These are phyloP conservation scores for Sylvia borin DNA, from an alignment of 2,797 vertebrate genomes.

Conservation along the genomic window DNA sequence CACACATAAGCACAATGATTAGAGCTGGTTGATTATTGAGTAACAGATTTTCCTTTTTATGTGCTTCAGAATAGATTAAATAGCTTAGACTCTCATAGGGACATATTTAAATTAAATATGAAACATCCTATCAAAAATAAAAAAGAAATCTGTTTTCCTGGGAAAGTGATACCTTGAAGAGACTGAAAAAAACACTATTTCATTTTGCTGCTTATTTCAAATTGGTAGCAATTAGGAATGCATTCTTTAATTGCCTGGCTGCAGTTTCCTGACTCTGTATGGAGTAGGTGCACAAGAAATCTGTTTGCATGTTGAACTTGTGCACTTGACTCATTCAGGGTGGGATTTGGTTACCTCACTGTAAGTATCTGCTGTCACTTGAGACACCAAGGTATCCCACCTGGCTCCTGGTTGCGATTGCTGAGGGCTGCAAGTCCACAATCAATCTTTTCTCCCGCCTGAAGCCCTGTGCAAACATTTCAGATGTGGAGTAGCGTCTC, in stretches of 20 bases:
- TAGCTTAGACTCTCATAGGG: background rate
- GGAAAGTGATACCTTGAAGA: background rate
- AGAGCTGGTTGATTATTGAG: background rate
- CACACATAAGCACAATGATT: background rate
- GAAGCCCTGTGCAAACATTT: background rate
- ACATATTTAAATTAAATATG: background rate
- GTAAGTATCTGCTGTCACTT: background rate
- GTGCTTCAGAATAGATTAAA: background rate
- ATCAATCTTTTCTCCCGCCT: background rate
- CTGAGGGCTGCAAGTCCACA: background rate
- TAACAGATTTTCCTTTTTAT: background rate
- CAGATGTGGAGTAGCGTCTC: background rate
- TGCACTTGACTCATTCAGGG: background rate
- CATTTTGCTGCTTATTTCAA: background rate
- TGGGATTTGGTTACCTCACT: background rate
- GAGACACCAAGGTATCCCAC: background rate
- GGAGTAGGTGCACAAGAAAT: background rate
- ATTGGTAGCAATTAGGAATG: background rate
- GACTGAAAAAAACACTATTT: background rate
- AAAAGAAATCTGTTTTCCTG: background rate
- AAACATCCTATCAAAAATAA: background rate
- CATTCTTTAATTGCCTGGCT: background rate
- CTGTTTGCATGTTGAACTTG: background rate
- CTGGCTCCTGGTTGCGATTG: background rate
- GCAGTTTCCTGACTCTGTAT: background rate